Conservation (phyloP, 2,797 vertebrate genomes). For the Neomorphus geoffroyi region DNA sequence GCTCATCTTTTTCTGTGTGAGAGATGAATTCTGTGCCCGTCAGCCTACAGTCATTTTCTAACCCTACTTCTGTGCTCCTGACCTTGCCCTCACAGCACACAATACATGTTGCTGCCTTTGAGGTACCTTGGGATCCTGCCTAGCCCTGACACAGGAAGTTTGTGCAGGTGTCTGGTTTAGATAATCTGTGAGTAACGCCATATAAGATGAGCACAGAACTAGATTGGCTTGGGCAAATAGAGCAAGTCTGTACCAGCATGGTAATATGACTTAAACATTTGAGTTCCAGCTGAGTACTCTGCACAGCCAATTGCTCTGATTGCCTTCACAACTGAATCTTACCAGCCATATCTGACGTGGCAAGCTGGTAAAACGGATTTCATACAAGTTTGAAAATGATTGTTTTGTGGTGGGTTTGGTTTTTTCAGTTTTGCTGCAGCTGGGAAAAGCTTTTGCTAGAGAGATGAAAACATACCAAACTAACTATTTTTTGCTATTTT, state of each 20-base stretch:
- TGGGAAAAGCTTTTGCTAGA: background rate
- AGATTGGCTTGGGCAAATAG: background rate
- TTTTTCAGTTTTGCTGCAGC: background rate
- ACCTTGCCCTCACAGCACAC: background rate
- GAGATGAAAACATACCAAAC: background rate
- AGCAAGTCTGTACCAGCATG: background rate
- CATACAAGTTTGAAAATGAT: background rate
- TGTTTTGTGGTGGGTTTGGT: background rate
- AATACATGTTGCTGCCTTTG: background rate
- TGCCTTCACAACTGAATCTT: background rate
- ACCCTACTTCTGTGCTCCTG: background rate
- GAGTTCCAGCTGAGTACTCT: background rate
- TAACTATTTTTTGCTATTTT: background rate
- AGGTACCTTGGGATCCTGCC: background rate
- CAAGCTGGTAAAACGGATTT: background rate
- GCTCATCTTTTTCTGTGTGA: background rate
- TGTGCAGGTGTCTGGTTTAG: background rate
- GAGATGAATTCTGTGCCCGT: background rate
- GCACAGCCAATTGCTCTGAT: background rate
- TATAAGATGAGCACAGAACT: background rate
- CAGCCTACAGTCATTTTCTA: background rate
- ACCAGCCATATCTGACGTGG: background rate
- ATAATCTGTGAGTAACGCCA: background rate
- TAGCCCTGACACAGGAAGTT: background rate
- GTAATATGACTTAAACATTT: background rate